These are phyloP conservation scores for Penaeus monodon DNA, from an alignment of 2,888 invertebrate genomes.

Conservation along the genomic window DNA sequence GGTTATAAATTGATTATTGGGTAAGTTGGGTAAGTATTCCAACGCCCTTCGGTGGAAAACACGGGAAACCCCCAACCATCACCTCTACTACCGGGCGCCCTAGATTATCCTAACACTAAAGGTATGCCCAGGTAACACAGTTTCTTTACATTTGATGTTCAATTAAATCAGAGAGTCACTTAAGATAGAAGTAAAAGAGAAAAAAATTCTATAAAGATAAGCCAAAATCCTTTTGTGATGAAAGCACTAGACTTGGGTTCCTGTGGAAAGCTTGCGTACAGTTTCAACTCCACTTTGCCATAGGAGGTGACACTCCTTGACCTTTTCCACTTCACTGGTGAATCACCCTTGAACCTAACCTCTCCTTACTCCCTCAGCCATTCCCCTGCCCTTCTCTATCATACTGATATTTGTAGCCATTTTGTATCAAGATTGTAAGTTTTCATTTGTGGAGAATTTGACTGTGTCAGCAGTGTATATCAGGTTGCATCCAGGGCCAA, in stretches of 20 bases:
- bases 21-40: slow-evolving; percentile 65
- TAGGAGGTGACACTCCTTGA: slow-evolving; percentile 15
- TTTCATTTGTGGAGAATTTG: slow-evolving; percentile 20
- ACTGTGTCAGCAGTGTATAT: slow-evolving; percentile 12
- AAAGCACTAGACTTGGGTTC: slow-evolving; percentile 36
- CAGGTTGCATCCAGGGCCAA: slow-evolving; percentile 22
- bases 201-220: slow-evolving; percentile 5
- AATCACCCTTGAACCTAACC: slow-evolving; percentile 7
- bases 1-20: slow-evolving; percentile 43
- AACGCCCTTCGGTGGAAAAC: slow-evolving; percentile 60
- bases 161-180: slow-evolving; percentile 15
- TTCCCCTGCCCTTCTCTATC: slow-evolving; percentile 14
- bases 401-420: slow-evolving; percentile 15
- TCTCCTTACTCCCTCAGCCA: background rate
- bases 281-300: slow-evolving; percentile 25
- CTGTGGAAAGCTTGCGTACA: slow-evolving; percentile 50
- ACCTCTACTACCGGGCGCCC: slow-evolving; percentile 60
- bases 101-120: slow-evolving; percentile 49
- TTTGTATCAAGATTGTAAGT: slow-evolving; percentile 10
- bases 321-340: background rate
- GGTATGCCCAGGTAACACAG: slow-evolving; percentile 62
- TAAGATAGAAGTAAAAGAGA: background rate
- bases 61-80: slow-evolving; percentile 54
- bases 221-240: slow-evolving; percentile 8
- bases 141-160: slow-evolving; percentile 56